Base-by-base conservation (phyloP, 2,113 vertebrate genomes). In the Dendrocopos noguchii region DNA sequence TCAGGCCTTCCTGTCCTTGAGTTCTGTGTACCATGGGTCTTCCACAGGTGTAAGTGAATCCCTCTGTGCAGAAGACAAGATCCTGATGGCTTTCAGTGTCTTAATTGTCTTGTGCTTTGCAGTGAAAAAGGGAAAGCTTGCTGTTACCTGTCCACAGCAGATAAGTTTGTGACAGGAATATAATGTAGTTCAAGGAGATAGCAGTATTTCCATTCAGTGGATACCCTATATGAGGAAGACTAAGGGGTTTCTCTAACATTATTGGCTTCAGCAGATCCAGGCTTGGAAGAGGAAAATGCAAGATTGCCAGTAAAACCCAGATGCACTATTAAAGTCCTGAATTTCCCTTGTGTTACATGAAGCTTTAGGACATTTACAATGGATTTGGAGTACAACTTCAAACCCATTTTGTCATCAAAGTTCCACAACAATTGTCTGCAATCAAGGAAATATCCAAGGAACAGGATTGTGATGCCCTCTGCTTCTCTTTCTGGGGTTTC, bases 401-500 rank as follows among this genome's bases (percentile, higher is more conserved):
- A 84, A 92, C 44, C 9, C 1, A 18, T 46, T 89, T 93, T 56
- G 31, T 66, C 36, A 29, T 0, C 60, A 71, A 67, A 4, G 4
- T 85, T 87, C 60, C 70, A 70, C 34, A 73, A 89, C 6, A 34
- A 7, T 59, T 76, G 89, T 87, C 60, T 90, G 28, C 47, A 24
- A 3, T 90, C 85, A 90, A 77, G 87, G 82, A 94, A 94, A 74
- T 70, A 39, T 92, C 71, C 55, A 76, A 86, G 39, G 34, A 84
- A 56, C 2, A 70, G 29, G 39, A 50, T 74, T 87, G 66, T 46
- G 34, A 81, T 53, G 24, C 9, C 20, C 4, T 67, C 29, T 74
- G 46, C 68, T 72, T 47, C 25, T 33, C 6, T 53, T 56, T 70
- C 19, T 70, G 17, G 15, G 44, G 17, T 55, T 46, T 84, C 24